Evolutionary conservation across 2,797 vertebrate species (phyloP), one percentile per base, ranked within the genome.

Genomic region (Botia kubotai): DNA sequence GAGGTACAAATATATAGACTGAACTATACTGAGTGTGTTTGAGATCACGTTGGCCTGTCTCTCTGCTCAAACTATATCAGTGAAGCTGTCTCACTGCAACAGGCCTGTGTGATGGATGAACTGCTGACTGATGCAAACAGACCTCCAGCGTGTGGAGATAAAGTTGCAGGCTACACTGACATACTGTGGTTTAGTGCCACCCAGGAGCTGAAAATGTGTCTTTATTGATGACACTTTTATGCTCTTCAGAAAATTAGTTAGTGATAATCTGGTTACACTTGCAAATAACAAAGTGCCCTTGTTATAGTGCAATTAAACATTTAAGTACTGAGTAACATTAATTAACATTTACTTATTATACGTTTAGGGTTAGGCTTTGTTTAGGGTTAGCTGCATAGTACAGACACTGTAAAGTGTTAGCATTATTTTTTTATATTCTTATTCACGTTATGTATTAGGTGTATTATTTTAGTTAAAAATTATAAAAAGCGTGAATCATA

Each of bases 21-120:
- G 50, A 82, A 75, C 83, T 73, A 85, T 80, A 80, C 78, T 84
- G 65, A 81, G 82, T 78, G 75, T 87, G 84, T 87, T 19, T 48
- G 79, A 74, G 81, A 75, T 46, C 39, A 43, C 6, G 1, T 10
- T 43, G 39, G 17, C 29, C 8, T 16, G 29, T 52, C 52, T 80
- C 2, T 68, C 14, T 68, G 69, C 33, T 50, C 46, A 70, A 19
- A 19, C 48, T 43, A 73, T 70, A 77, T 73, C 70, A 53, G 70
- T 55, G n/a, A 19, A 73, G 46, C 52, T 39, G 19, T 67, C 21
- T 66, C 17, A 53, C 26, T 65, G 52, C 52, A 77, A 50, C 39
- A 60, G 23, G 16, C 48, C 53, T n/a, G 48, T 14, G 1, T 62
- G 57, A 73, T 78, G 55, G 29, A 55, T 21, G 39, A 46, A 76